A percentile compares a stretch with the other conserved stretches of the same genome.
Evolutionary conservation across 1,140 invertebrate genomes (phyloP).

Genomic region (Stratiolaelaps scimitus): DNA sequence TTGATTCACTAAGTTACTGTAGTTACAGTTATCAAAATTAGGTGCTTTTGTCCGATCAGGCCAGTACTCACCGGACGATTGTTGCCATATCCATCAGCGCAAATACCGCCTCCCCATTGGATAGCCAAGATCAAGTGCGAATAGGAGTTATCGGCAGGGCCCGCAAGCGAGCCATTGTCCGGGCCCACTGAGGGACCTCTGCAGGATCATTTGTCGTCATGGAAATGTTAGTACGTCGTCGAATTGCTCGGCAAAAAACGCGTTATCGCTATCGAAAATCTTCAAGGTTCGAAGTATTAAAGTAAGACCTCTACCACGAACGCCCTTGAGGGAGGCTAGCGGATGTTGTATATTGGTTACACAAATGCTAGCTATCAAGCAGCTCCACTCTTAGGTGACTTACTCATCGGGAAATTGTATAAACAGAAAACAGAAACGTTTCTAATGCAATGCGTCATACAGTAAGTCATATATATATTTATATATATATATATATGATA

Average conservation of each 20-base stretch:
- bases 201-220: not conserved
- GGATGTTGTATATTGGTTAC: too few species aligned
- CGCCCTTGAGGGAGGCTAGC: too few species aligned
- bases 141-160: not conserved
- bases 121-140: not conserved
- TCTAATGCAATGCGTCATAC: too few species aligned
- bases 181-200: not conserved
- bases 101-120: slow-evolving; percentile 13
- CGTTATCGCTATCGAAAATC: not conserved
- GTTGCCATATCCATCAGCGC: not conserved
- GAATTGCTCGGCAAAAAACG: not conserved
- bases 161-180: not conserved
- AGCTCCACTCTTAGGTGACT: too few species aligned
- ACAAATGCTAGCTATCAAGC: too few species aligned
- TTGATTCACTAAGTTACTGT: not conserved
- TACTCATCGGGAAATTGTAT: too few species aligned
- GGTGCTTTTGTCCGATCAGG: not conserved
- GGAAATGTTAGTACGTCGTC: not conserved
- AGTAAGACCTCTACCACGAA: not conserved
- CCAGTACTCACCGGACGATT: slow-evolving; percentile 4
- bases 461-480: not conserved
- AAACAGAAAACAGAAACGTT: too few species aligned
- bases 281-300: not conserved
- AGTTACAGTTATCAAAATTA: not conserved
- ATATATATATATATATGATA: not conserved